phyloP scores from a whole-genome alignment of 2,797 vertebrate species.

The Mycteria americana region DNA sequence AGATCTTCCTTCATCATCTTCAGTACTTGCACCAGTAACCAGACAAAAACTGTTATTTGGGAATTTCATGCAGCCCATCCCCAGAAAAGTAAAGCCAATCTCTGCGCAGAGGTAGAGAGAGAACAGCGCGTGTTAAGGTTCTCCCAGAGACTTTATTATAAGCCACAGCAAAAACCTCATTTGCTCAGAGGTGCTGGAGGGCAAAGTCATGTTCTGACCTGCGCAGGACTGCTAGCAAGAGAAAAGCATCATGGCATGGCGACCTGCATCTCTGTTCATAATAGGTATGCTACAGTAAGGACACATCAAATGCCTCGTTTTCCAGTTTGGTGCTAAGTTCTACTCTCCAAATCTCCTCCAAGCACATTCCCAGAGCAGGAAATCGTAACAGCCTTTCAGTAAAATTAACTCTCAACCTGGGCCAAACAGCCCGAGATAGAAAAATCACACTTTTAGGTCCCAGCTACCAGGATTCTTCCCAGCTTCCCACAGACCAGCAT shows the following conservation, averaged over 20 bases:
- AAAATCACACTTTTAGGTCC: neutral
- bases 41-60: neutral
- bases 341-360: neutral
- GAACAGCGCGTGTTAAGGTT: neutral
- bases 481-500: neutral
- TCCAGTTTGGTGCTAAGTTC: neutral
- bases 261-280: neutral
- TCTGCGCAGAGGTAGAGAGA: neutral
- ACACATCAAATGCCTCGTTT: neutral
- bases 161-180: neutral
- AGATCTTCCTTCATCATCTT: neutral
- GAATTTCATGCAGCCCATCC: neutral
- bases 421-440: neutral
- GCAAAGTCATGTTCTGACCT: neutral
- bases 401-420: neutral
- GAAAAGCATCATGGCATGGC: fast-evolving
- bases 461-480: neutral
- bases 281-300: fast-evolving
- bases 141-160: neutral
- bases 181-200: neutral
- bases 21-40: neutral
- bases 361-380: neutral
- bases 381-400: neutral
- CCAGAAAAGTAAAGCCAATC: neutral
- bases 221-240: neutral